Base-by-base conservation (phyloP, 2,888 invertebrate species). In the Hemicrepidius hirtus region DNA sequence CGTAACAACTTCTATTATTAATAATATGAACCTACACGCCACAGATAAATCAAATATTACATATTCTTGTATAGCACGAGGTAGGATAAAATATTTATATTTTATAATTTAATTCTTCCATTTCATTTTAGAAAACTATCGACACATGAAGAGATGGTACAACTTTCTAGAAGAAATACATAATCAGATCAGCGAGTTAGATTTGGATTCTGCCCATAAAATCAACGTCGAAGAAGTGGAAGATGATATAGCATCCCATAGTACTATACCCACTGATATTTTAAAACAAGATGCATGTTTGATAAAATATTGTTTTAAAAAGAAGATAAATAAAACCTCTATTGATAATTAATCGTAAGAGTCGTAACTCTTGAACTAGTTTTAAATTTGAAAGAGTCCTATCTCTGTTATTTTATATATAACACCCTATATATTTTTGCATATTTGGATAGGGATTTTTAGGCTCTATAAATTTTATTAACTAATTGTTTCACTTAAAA, bases 131-230 rank as follows among this genome's bases (percentile, higher is more conserved):
- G 55, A 53, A 16, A 53, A 66, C n/a, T 66, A 66, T 16, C 35
- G 66, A 55, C n/a, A 24, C n/a, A 66, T 66, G 66, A 66, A 66
- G 20, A 18, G 13, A 21, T 66, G 66, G 66, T 37, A 53, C 16
- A 5, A 9, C 1, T 41, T 66, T 7, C 40, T 66, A 21, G 35
- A 66, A 37, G 55, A 55, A 4, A 0, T 66, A 9, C 32, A 35
- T 12, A 16, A 37, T 10, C 28, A 46, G n/a, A 13, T 20, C 6
- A 64, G 12, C 32, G 12, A 64, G 6, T 1, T 44, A 9, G 21
- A 24, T 21, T 12, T 40, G 4, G 13, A 41, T 18, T 9, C 37
- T 10, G 24, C 6, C 7, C 13, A 9, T 9, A 37, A 44, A 13
- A 28, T 28, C 20, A 28, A 9, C 1, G 13, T 9, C n/a, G n/a